A percentile compares a stretch with the other conserved stretches of the same genome.
Conservation (phyloP, 2,888 invertebrate species). For the Eupithecia vulgata region DNA sequence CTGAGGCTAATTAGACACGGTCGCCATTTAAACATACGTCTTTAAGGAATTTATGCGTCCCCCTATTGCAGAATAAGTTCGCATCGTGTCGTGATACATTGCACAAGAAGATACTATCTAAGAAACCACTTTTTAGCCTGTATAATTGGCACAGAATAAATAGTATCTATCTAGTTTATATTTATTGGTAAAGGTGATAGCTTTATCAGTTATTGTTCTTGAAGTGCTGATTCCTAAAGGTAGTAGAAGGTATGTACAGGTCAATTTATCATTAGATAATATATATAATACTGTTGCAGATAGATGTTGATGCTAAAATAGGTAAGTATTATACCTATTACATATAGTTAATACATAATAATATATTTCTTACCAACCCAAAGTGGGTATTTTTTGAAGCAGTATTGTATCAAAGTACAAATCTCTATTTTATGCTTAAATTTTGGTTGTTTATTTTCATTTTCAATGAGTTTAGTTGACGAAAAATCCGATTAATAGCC, state of each 20-base stretch:
- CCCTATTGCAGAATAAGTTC: background rate
- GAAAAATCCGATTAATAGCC: background rate
- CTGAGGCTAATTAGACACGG: constrained; percentile 2
- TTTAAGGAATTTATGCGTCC: constrained; percentile 6
- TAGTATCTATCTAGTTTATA: background rate
- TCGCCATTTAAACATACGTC: background rate
- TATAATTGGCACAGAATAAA: background rate
- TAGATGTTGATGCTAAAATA: background rate
- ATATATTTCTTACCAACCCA: background rate
- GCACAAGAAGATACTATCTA: constrained; percentile 1
- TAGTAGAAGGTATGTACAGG: background rate
- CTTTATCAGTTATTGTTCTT: background rate
- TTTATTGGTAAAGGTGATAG: background rate
- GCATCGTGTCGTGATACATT: background rate
- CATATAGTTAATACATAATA: too few relatives aligned
- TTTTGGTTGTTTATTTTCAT: constrained; percentile 40
- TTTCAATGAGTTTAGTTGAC: background rate
- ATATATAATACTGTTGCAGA: background rate
- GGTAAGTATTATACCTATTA: background rate
- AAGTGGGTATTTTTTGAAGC: constrained; percentile 35
- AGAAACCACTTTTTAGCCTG: background rate
- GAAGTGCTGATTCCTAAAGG: background rate
- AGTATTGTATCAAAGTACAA: constrained; percentile 54
- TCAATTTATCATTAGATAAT: background rate
- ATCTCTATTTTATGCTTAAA: constrained; percentile 47